phyloP scores from a whole-genome alignment of 2,113 vertebrate genomes.

The Melanerpes aurifrons region DNA sequence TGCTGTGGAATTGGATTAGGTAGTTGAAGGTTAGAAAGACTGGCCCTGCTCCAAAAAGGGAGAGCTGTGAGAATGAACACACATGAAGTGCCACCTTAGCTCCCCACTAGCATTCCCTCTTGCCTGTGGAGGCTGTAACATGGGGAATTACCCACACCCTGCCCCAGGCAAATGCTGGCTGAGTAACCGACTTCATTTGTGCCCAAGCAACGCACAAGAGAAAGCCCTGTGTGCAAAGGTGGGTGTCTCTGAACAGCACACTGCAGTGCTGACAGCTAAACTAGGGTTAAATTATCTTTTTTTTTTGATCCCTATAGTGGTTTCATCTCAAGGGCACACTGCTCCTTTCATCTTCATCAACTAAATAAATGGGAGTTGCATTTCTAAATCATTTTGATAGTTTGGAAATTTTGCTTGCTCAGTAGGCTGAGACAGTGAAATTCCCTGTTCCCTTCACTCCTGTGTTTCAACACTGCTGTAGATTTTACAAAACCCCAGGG shows the following conservation, averaged over 20 bases:
- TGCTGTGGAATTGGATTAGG: not conserved
- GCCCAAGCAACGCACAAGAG: not conserved
- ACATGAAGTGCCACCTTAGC: accelerated
- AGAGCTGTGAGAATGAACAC: not conserved
- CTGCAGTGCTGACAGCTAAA: not conserved
- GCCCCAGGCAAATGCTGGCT: accelerated
- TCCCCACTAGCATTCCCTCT: accelerated
- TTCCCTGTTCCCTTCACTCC: not conserved
- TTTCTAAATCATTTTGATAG: not conserved
- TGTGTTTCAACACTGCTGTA: not conserved
- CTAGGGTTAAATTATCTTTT: not conserved
- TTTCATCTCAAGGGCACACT: not conserved
- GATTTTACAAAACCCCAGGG: not conserved
- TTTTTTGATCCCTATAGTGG: not conserved
- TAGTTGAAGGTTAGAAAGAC: not conserved
- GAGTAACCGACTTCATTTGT: not conserved
- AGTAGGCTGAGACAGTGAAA: not conserved
- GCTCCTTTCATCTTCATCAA: not conserved
- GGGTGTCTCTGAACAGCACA: not conserved
- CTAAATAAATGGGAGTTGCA: not conserved
- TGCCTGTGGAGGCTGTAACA: accelerated
- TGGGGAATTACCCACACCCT: accelerated
- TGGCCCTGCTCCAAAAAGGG: not conserved
- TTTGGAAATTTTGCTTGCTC: not conserved
- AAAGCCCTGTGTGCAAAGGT: not conserved